Conservation (phyloP, 2,888 invertebrate genomes). For the Philhelius pedissequus region DNA sequence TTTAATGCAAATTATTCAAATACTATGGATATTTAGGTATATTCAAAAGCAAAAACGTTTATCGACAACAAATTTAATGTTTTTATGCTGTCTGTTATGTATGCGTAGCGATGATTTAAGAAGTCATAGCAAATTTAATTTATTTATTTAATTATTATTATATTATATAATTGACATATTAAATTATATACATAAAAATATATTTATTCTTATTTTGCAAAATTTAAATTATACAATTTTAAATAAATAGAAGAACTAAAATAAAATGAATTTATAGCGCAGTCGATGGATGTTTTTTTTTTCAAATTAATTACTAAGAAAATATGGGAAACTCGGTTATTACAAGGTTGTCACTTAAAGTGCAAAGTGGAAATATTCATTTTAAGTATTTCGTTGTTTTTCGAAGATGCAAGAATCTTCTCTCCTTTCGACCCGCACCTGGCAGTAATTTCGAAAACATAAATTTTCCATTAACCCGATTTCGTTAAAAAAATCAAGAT, state of each 20-base stretch:
- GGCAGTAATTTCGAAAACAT: too few relatives aligned
- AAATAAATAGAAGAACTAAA: constrained; percentile 50
- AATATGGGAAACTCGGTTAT: too few relatives aligned
- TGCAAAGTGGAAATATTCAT: too few relatives aligned
- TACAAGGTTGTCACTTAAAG: too few relatives aligned
- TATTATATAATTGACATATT: constrained; percentile 32
- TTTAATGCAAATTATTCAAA: constrained; percentile 20
- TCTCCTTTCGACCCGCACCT: too few relatives aligned
- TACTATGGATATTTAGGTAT: constrained; percentile 33
- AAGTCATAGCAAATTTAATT: constrained; percentile 49
- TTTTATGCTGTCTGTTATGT: constrained; percentile 32
- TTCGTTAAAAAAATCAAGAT: too few relatives aligned
- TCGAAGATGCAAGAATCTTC: too few relatives aligned
- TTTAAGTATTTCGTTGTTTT: too few relatives aligned
- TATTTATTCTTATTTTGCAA: constrained; percentile 63
- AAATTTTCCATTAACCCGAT: too few relatives aligned
- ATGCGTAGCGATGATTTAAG: background rate
- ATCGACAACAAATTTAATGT: background rate
- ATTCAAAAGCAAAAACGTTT: background rate
- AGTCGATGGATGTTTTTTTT: background rate
- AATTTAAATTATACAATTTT: constrained; percentile 57
- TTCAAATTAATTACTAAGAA: too few relatives aligned
- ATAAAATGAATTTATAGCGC: constrained; percentile 57
- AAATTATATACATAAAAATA: constrained; percentile 51
- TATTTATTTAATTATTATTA: constrained; percentile 44